Evolutionary conservation across 2,113 vertebrate species (phyloP), one percentile per base, ranked within the genome.

Genomic region (Bufo gargarizans): DNA sequence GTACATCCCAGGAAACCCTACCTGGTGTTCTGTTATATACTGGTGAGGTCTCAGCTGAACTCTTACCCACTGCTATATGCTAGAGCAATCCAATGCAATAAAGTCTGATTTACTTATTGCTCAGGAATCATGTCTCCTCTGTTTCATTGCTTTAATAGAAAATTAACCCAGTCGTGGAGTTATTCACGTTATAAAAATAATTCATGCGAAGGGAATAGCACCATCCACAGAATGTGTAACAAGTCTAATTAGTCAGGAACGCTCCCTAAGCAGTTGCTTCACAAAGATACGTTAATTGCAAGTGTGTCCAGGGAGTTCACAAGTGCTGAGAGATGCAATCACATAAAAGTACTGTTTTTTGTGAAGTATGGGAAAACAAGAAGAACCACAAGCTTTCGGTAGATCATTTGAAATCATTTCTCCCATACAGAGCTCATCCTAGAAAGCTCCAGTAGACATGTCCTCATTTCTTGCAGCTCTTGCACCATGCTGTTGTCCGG

Each of bases 391-490:
- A 77, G 19, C 19, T 77, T 19, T 77, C 53, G 19, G 76, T 55
- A 77, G 49, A n/a, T 9, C 19, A 77, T 53, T 33, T 33, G 4
- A 17, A 82, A 63, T 76, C 43, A 76, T 14, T 16, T 71, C 86
- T 53, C 59, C 20, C 13, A 63, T 63, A 63, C 76, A 78, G 16
- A 3, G 2, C 3, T 9, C 69, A 79, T 91, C 90, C 85, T 88
- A 1, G 90, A 91, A 82, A 92, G 89, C 74, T 92, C 92, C 91
- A 89, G 84, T 8, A 98, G 94, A 90, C 95, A 97, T 88, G 94
- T 90, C 91, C 96, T 97, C 97, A 99, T 98, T 88, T 94, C 94
- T 76, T 91, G 92, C 80, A 99, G 95, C 89, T 98, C 97, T 89
- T 92, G 95, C 77, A 98, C 89, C 89, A 98, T 95, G 5, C 91